Evolutionary conservation across 2,888 invertebrate species (phyloP), one percentile per base, ranked within the genome.

Genomic region (Trichacis sp.): DNA sequence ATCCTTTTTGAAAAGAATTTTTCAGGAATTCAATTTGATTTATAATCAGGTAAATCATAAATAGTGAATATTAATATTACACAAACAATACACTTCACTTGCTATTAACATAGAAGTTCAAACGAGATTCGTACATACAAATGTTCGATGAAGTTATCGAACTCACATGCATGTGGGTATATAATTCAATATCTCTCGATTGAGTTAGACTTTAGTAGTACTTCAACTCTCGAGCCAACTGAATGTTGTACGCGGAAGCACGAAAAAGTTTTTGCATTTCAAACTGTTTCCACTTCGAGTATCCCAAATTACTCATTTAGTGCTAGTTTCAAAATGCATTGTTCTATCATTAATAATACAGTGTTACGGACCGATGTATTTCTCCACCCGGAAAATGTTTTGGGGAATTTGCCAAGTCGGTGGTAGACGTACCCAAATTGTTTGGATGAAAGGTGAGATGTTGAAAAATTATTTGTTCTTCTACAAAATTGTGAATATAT

Each of bases 141-240:
- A 38, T 49, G 36, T 18, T 17, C n/a, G 8, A 36, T 33, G 12
- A 36, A 49, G 49, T 18, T 49, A 49, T 49, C 36, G 49, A 49
- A 49, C 49, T 18, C 36, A 49, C 19, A 14, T 38, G 30, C 12
- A 49, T 19, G 36, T n/a, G 36, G 17, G 49, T 18, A 36, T 48
- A 48, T 36, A 49, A 36, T 49, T 49, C 38, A 49, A 49, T 49
- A 19, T 18, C 9, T 36, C 36, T 49, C 49, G 49, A 49, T 49
- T 49, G 49, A 49, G 38, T 49, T 49, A 49, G 49, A n/a, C 38
- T 36, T 30, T 38, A 49, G 36, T 38, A 49, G 18, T 49, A 49
- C 38, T 49, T 49, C 49, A 36, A 38, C 48, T 49, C 38, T 36
- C 49, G 19, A 49, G 12, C 38, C 19, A 19, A 36, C 36, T 33